A percentile compares a stretch with the other conserved stretches of the same genome.
phyloP scores from a whole-genome alignment of 2,888 invertebrate species.

The Pardosa pseudoannulata region DNA sequence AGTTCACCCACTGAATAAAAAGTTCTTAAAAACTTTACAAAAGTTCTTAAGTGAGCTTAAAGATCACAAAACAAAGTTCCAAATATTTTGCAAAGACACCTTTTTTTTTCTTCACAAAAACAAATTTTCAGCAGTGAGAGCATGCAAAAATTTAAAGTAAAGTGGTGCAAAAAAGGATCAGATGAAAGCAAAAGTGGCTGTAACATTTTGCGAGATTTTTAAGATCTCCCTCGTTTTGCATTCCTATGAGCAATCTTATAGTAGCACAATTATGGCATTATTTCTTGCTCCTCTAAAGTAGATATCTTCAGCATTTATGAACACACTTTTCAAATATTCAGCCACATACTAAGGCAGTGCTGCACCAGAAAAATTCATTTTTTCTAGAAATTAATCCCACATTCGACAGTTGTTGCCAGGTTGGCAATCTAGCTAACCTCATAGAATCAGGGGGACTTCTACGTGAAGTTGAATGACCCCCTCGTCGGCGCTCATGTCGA shows the following conservation, averaged over 20 bases:
- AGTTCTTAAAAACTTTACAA: slow-evolving; percentile 28
- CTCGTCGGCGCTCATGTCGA: slow-evolving; percentile 42
- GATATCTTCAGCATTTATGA: slow-evolving; percentile 27
- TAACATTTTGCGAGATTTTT: slow-evolving; percentile 11
- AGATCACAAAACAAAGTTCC: slow-evolving; percentile 20
- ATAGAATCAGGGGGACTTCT: slow-evolving; percentile 62
- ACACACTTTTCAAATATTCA: slow-evolving; percentile 25
- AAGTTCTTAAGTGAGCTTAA: background rate
- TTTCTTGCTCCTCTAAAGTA: slow-evolving; percentile 17
- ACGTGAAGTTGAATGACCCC: slow-evolving; percentile 39
- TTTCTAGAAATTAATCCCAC: slow-evolving; percentile 46
- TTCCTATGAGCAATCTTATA: slow-evolving; percentile 16
- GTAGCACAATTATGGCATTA: slow-evolving; percentile 7
- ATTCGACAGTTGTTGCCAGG: slow-evolving; percentile 56
- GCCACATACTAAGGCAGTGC: slow-evolving; percentile 32
- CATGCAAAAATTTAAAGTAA: slow-evolving; percentile 49
- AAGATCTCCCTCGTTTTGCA: background rate
- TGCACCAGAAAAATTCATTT: slow-evolving; percentile 23
- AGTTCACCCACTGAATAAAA: slow-evolving; percentile 44
- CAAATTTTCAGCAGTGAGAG: slow-evolving; percentile 36
- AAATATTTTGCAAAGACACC: slow-evolving; percentile 14
- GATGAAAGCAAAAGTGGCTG: slow-evolving; percentile 12
- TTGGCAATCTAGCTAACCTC: slow-evolving; percentile 61
- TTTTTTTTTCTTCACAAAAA: slow-evolving; percentile 27
- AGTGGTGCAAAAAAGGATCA: slow-evolving; percentile 23